A percentile compares a stretch with the other conserved stretches of the same genome.
Conservation (phyloP, 2,888 invertebrate genomes). For the Caenorhabditis auriculariae region DNA sequence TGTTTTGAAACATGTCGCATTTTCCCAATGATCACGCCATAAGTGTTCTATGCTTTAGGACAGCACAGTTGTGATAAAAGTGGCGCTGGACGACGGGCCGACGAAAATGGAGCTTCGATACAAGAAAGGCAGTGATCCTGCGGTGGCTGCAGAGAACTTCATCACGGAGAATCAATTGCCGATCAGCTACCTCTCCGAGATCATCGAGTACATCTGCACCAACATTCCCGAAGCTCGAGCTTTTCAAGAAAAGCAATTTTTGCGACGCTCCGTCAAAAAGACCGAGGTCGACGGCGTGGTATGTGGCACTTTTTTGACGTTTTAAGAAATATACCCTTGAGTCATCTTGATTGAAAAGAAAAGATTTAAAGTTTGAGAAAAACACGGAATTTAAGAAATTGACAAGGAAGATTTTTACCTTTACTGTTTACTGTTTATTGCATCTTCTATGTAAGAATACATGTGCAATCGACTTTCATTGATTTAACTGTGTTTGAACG, state of each 20-base stretch:
- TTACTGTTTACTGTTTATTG: too few relatives aligned
- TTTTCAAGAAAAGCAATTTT: constrained; percentile 9
- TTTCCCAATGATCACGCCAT: too few relatives aligned
- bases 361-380: too few relatives aligned
- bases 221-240: constrained; percentile 46
- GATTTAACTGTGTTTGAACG: too few relatives aligned
- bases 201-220: constrained; percentile 46
- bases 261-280: constrained; percentile 17
- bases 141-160: constrained; percentile 50
- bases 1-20: background rate
- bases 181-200: constrained; percentile 48
- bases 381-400: too few relatives aligned
- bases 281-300: constrained; percentile 24
- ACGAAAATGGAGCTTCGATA: constrained; percentile 49
- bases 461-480: too few relatives aligned
- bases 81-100: constrained; percentile 52
- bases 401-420: too few relatives aligned
- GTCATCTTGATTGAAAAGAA: background rate
- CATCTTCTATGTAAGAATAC: too few relatives aligned
- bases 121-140: constrained; percentile 53
- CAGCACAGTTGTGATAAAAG: constrained; percentile 51
- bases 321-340: background rate
- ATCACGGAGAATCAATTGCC: constrained; percentile 48
- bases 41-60: constrained; percentile 11
- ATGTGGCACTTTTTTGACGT: constrained; percentile 2